Conservation (phyloP, 2,888 invertebrate species). For the Latrodectus elegans region DNA sequence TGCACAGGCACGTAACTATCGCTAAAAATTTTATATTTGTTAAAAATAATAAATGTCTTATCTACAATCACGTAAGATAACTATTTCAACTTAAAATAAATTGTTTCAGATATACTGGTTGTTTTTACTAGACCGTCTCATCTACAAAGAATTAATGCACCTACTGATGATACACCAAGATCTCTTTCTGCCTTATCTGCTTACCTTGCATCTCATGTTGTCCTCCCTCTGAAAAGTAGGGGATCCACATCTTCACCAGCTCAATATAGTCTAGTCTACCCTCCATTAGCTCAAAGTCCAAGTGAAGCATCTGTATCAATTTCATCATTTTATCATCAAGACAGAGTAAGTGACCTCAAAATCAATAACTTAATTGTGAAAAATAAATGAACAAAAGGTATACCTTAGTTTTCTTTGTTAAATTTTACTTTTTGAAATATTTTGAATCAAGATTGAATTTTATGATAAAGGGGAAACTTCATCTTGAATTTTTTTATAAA, state of each 20-base stretch:
- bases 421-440: too few species aligned
- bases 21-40: too few species aligned
- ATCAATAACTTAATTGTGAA: too few species aligned
- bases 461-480: too few species aligned
- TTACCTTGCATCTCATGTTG: slow-evolving; percentile 72
- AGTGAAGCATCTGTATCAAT: slow-evolving; percentile 78
- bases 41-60: too few species aligned
- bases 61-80: not conserved
- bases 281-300: slow-evolving; percentile 74
- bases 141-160: slow-evolving; percentile 75
- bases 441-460: too few species aligned
- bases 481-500: too few species aligned
- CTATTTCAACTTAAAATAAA: not conserved
- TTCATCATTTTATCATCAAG: slow-evolving; percentile 87
- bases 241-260: slow-evolving; percentile 70
- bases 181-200: slow-evolving; percentile 84
- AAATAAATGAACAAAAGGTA: too few species aligned
- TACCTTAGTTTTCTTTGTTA: too few species aligned
- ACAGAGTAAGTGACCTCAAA: slow-evolving; percentile 78
- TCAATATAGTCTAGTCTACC: slow-evolving; percentile 71
- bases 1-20: too few species aligned
- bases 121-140: slow-evolving; percentile 86
- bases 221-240: slow-evolving; percentile 71
- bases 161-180: slow-evolving; percentile 82
- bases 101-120: slow-evolving; percentile 81